phyloP scores from a whole-genome alignment of 2,113 vertebrate genomes.

The Emydocephalus ijimae region DNA sequence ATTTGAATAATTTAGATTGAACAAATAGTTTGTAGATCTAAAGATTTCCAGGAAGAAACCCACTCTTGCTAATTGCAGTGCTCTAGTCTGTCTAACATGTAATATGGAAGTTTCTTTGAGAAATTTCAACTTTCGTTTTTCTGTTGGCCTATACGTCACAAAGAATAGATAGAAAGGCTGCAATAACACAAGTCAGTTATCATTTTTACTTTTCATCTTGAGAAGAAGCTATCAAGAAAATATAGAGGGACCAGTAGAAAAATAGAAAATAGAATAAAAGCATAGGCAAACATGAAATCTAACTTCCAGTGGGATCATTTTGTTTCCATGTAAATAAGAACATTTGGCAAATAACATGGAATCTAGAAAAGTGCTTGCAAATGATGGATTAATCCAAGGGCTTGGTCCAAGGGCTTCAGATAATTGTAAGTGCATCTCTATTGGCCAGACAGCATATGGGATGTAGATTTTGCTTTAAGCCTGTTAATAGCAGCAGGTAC shows the following conservation, averaged over 20 bases:
- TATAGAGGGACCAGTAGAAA: background rate
- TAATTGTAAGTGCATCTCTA: background rate
- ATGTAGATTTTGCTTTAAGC: background rate
- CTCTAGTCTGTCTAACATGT: background rate
- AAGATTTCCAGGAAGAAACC: background rate
- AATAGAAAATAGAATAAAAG: background rate
- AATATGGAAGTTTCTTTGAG: background rate
- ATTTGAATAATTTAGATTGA: background rate
- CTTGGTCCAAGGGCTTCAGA: background rate
- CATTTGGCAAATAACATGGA: background rate
- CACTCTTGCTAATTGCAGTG: background rate
- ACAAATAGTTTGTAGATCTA: background rate
- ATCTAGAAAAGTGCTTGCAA: background rate
- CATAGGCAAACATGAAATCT: background rate
- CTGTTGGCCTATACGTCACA: background rate
- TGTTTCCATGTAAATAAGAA: background rate
- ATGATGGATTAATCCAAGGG: background rate
- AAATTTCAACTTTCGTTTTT: background rate
- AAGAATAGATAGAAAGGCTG: background rate
- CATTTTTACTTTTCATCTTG: background rate
- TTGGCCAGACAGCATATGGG: background rate
- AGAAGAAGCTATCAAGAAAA: background rate
- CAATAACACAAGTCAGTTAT: background rate
- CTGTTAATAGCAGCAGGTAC: background rate
- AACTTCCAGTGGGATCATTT: background rate